phyloP scores from a whole-genome alignment of 2,113 vertebrate genomes.

The Zosterops borbonicus region DNA sequence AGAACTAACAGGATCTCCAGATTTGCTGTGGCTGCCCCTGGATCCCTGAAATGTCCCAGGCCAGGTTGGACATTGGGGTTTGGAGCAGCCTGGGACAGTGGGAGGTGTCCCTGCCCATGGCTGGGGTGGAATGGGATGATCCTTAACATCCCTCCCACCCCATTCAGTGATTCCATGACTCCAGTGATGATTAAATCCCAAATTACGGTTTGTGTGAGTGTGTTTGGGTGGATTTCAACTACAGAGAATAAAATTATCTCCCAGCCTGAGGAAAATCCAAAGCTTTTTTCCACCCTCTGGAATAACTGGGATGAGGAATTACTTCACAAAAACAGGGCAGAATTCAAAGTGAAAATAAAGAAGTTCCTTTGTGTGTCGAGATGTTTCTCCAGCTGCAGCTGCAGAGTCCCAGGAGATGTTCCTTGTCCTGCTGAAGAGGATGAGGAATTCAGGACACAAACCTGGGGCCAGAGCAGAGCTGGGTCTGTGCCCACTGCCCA shows the following conservation, averaged over 20 bases:
- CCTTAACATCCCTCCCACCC: neutral
- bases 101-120: neutral
- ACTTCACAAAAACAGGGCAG: neutral
- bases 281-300: neutral
- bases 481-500: neutral
- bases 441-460: neutral
- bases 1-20: neutral
- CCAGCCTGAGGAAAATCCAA: neutral
- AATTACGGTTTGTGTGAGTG: neutral
- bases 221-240: neutral
- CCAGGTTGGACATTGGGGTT: neutral
- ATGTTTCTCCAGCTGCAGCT: conserved; percentile 27
- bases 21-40: neutral
- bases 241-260: neutral
- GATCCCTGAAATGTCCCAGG: neutral
- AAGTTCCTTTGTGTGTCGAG: neutral
- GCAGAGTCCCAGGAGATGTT: neutral
- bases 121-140: neutral
- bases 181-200: neutral
- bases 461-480: neutral
- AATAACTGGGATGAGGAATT: neutral
- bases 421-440: neutral
- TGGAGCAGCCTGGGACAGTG: no score
- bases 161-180: neutral
- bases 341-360: neutral